Evolutionary conservation across 2,888 invertebrate species (phyloP).

Genomic region (Platerodrilus igneus): DNA sequence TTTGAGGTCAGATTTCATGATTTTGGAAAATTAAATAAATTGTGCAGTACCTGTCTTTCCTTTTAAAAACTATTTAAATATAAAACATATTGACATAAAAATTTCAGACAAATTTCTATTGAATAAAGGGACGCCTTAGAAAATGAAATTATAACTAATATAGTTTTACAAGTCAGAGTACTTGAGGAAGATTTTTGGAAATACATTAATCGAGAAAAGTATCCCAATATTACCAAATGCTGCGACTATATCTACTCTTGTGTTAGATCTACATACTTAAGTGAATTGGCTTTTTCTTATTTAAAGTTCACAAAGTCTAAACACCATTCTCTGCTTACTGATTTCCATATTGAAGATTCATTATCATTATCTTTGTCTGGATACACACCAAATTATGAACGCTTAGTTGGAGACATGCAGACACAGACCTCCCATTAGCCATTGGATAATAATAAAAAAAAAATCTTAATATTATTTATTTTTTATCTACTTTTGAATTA

Average conservation of each 20-base stretch:
- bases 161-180: constrained; percentile 24
- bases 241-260: no score
- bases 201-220: constrained; percentile 23
- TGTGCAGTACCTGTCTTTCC: no score
- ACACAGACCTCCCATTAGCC: no score
- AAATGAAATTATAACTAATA: constrained; percentile 26
- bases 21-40: constrained; percentile 23
- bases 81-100: constrained; percentile 16
- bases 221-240: no score
- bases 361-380: no score
- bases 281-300: no score
- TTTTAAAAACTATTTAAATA: constrained; percentile 18
- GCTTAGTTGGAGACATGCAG: no score
- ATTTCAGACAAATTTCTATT: constrained; percentile 21
- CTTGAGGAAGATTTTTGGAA: constrained; percentile 24
- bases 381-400: no score
- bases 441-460: no score
- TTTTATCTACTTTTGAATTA: no score
- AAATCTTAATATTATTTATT: no score
- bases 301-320: constrained; percentile 22
- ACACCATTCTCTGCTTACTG: constrained; percentile 19
- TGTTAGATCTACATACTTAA: no score
- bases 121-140: constrained; percentile 17
- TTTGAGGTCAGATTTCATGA: constrained; percentile 20
- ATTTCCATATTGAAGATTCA: constrained; percentile 22